These are phyloP conservation scores for Globicephala melas DNA, from an alignment of 2,113 vertebrate species.

Conservation along the genomic window DNA sequence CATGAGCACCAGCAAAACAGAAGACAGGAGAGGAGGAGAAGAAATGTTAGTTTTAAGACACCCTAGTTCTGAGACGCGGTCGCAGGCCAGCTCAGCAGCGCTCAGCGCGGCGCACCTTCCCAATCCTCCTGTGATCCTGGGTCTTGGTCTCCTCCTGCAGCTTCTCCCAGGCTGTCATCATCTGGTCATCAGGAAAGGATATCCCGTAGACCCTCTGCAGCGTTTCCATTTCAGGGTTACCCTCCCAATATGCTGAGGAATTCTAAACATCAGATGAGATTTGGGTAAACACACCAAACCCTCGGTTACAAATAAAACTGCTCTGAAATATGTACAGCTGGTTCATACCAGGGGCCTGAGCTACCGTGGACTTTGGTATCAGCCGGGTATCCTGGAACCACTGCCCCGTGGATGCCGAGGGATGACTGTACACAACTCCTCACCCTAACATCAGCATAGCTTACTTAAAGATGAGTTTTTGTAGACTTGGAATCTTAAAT, in stretches of 20 bases:
- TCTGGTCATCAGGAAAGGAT: constrained; percentile 85
- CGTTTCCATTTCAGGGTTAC: constrained; percentile 84
- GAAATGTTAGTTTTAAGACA: not conserved
- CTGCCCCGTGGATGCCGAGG: not conserved
- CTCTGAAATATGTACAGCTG: not conserved
- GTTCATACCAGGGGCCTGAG: not conserved
- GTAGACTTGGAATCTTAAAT: not conserved
- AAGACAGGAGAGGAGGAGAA: not conserved
- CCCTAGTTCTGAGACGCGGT: not conserved
- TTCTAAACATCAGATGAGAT: constrained; percentile 72
- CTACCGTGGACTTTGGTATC: not conserved
- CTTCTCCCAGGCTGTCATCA: constrained; percentile 85
- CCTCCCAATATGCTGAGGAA: constrained; percentile 85
- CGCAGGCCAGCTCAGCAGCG: not conserved
- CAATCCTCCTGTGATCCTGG: constrained; percentile 85
- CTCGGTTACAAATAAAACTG: not conserved
- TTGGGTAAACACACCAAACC: not conserved
- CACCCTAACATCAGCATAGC: not conserved
- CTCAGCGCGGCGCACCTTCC: constrained; percentile 69
- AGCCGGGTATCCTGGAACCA: not conserved
- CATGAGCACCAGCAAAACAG: not conserved
- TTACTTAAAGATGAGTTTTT: not conserved
- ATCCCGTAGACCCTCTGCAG: constrained; percentile 86
- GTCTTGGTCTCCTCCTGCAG: constrained; percentile 84
- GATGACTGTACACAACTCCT: not conserved